Percentiles rank a stretch among this genome's conserved stretches.
phyloP scores from a whole-genome alignment of 64 coral and sea anemone genomes.

The Actinia equina region DNA sequence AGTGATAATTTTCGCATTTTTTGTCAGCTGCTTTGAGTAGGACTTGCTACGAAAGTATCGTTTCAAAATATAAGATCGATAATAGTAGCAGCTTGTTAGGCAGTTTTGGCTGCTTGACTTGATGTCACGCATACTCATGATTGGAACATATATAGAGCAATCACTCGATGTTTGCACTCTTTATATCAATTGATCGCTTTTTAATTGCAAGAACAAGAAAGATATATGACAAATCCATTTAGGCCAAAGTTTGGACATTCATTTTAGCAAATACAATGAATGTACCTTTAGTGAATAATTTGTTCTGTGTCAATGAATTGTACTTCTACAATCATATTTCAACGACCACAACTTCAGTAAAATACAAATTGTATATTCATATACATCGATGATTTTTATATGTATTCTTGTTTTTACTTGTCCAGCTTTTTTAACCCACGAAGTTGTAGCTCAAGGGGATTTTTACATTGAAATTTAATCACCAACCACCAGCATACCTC shows the following conservation, averaged over 20 bases:
- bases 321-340: background rate
- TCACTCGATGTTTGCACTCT: background rate
- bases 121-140: conserved; percentile 4
- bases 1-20: background rate
- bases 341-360: background rate
- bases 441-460: background rate
- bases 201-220: background rate
- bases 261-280: background rate
- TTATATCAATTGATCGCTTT: background rate
- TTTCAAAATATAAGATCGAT: background rate
- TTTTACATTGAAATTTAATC: background rate
- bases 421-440: background rate
- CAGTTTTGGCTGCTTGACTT: too few species aligned
- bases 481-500: background rate
- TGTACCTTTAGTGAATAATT: background rate
- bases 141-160: background rate
- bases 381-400: too few species aligned
- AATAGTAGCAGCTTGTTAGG: too few species aligned
- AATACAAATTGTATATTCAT: background rate
- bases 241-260: background rate
- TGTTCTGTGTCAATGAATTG: background rate
- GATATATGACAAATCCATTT: background rate
- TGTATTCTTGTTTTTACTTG: background rate
- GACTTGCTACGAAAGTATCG: background rate
- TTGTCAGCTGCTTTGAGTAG: background rate